Evolutionary conservation across 2,888 invertebrate species (phyloP).

Genomic region (Lochmaea crataegi): DNA sequence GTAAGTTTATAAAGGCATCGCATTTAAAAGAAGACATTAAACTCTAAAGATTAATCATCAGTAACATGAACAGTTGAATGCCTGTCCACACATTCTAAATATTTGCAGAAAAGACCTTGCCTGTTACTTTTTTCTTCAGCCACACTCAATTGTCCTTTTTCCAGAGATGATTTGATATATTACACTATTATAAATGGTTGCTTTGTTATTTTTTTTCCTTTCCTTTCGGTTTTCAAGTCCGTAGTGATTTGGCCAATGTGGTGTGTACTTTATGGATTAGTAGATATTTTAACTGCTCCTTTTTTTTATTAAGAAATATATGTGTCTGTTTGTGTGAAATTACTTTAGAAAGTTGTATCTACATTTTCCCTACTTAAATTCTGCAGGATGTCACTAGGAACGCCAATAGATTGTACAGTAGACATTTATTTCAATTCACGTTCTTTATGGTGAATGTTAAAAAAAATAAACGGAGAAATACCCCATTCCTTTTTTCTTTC

Average conservation of each 20-base stretch:
- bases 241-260: constrained; percentile 49
- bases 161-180: constrained; percentile 46
- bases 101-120: constrained; percentile 51
- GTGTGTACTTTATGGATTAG: constrained; percentile 49
- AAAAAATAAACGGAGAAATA: no score
- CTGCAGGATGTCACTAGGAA: no score
- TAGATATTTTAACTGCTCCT: not conserved
- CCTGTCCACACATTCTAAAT: constrained; percentile 56
- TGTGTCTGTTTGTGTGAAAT: not conserved
- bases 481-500: no score
- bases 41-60: constrained; percentile 48
- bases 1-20: constrained; percentile 30
- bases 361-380: not conserved
- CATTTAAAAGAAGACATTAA: constrained; percentile 42
- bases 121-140: constrained; percentile 48
- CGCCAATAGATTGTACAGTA: not conserved
- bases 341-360: not conserved
- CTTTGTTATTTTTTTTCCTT: constrained; percentile 34
- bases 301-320: constrained; percentile 14
- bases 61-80: constrained; percentile 50
- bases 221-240: constrained; percentile 37
- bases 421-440: no score
- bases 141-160: constrained; percentile 49
- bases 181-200: constrained; percentile 40
- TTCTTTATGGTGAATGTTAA: no score